A percentile compares a stretch with the other conserved stretches of the same genome.
These are phyloP conservation scores for Deilephila elpenor DNA, from an alignment of 2,888 invertebrate species.

Conservation along the genomic window DNA sequence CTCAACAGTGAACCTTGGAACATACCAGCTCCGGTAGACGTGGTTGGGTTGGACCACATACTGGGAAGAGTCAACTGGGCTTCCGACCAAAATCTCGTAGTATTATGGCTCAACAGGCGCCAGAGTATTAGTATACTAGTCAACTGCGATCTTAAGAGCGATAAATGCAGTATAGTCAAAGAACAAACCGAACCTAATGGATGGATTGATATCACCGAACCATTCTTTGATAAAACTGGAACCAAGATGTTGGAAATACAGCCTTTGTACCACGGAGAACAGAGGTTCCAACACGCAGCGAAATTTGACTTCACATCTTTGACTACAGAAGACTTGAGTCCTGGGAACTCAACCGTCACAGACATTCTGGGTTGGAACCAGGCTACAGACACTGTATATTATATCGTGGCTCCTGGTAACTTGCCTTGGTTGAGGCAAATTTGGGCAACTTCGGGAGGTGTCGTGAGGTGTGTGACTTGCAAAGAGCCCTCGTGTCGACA, in stretches of 20 bases:
- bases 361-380: slow-evolving; percentile 87
- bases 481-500: slow-evolving; percentile 87
- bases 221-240: slow-evolving; percentile 79
- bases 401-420: slow-evolving; percentile 86
- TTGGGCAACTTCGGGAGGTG: slow-evolving; percentile 81
- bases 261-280: slow-evolving; percentile 61
- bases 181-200: slow-evolving; percentile 85
- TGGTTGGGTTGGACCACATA: slow-evolving; percentile 86
- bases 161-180: slow-evolving; percentile 72
- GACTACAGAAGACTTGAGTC: slow-evolving; percentile 75
- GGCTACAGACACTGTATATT: slow-evolving; percentile 86
- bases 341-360: slow-evolving; percentile 85
- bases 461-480: slow-evolving; percentile 86
- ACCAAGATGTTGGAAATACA: slow-evolving; percentile 75
- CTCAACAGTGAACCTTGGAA: slow-evolving; percentile 60
- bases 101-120: slow-evolving; percentile 93
- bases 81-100: slow-evolving; percentile 86
- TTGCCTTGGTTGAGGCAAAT: slow-evolving; percentile 89
- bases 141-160: slow-evolving; percentile 80
- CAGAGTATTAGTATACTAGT: slow-evolving; percentile 89
- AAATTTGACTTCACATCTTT: slow-evolving; percentile 64
- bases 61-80: slow-evolving; percentile 91
- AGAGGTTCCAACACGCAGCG: slow-evolving; percentile 77
- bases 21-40: slow-evolving; percentile 81
- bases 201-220: slow-evolving; percentile 87